A percentile compares a stretch with the other conserved stretches of the same genome.
phyloP scores from a whole-genome alignment of 2,888 invertebrate species.

The Hyppa rectilinea region DNA sequence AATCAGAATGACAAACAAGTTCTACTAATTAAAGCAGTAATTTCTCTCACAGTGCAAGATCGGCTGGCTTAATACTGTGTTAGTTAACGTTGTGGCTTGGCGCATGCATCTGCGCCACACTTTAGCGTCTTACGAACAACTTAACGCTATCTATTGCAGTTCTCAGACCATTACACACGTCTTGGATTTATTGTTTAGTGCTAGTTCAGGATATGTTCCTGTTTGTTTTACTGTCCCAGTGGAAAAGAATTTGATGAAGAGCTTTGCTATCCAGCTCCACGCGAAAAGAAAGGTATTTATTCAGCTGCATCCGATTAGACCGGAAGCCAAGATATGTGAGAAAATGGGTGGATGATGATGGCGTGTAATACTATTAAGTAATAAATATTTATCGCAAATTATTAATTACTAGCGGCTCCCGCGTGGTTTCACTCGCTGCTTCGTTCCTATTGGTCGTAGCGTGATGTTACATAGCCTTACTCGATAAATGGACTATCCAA shows the following conservation, averaged over 20 bases:
- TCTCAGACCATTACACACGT: slow-evolving; percentile 40
- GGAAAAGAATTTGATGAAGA: slow-evolving; percentile 3
- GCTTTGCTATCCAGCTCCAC: no score
- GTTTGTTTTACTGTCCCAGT: slow-evolving; percentile 14
- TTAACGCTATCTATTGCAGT: slow-evolving; percentile 54
- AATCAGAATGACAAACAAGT: slow-evolving; percentile 22
- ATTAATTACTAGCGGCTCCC: no score
- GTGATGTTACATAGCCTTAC: no score
- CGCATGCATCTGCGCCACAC: slow-evolving; percentile 50
- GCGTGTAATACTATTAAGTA: no score
- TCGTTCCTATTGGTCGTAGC: no score
- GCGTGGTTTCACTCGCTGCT: no score
- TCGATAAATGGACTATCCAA: no score
- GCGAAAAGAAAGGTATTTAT: no score
- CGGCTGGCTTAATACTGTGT: slow-evolving; percentile 26
- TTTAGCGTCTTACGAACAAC: slow-evolving; percentile 34
- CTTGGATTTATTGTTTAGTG: slow-evolving; percentile 52
- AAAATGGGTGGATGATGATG: no score
- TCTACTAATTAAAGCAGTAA: slow-evolving; percentile 38
- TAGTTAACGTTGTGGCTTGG: slow-evolving; percentile 46
- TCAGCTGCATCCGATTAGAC: no score
- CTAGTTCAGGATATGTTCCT: slow-evolving; percentile 11
- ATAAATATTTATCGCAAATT: no score
- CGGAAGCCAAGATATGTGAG: no score
- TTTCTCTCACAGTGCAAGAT: slow-evolving; percentile 16